phyloP scores from a whole-genome alignment of 2,113 vertebrate genomes.

The Kobus ellipsiprymnus region DNA sequence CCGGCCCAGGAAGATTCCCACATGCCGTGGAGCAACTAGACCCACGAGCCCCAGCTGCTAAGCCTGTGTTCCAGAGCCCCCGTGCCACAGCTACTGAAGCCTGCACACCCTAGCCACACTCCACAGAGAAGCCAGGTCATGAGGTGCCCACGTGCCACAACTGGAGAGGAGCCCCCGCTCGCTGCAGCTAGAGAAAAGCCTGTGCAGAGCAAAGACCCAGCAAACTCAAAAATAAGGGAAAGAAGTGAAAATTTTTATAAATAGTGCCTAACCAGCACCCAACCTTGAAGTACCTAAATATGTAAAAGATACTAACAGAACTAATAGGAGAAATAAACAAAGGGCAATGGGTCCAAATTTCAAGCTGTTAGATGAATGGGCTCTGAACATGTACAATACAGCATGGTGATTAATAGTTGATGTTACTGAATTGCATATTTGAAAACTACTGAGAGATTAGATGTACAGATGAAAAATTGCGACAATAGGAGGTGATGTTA shows the following conservation, averaged over 20 bases:
- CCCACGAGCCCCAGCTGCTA: neutral
- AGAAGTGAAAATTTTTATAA: neutral
- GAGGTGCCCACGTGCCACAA: fast-evolving
- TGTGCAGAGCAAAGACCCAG: neutral
- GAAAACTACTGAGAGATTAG: neutral
- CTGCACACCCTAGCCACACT: neutral
- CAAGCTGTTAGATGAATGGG: neutral
- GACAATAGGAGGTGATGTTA: neutral
- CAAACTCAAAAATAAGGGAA: neutral
- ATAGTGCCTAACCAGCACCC: neutral
- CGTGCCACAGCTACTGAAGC: fast-evolving
- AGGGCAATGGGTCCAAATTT: neutral
- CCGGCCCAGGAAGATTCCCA: neutral
- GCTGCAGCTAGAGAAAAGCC: neutral
- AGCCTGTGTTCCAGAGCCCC: neutral
- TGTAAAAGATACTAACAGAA: neutral
- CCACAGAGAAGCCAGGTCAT: neutral
- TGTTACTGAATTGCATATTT: neutral
- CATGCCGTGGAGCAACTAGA: neutral
- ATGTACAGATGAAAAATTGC: neutral
- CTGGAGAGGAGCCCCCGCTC: neutral
- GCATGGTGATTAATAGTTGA: neutral
- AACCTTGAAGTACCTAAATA: neutral
- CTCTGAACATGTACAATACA: neutral
- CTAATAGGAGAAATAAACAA: neutral